phyloP scores from a whole-genome alignment of 2,888 invertebrate species.

The Netelia virgata region DNA sequence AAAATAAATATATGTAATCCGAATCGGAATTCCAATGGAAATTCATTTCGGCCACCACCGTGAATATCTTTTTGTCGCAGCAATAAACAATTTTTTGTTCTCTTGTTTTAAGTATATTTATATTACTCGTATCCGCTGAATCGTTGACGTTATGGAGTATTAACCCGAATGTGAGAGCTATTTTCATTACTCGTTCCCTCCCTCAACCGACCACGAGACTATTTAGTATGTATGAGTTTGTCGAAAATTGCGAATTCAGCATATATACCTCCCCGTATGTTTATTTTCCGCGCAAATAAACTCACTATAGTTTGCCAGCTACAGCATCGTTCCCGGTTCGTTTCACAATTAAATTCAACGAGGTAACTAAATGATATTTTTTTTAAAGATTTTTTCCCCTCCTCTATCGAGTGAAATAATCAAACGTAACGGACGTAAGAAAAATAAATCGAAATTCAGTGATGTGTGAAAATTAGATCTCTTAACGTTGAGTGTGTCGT shows the following conservation, averaged over 20 bases:
- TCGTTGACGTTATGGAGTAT: neutral
- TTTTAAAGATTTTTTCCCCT: no score
- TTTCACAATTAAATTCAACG: constrained; percentile 16
- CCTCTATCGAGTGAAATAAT: constrained; percentile 67
- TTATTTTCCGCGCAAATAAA: constrained; percentile 27
- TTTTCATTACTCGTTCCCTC: neutral
- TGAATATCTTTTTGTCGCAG: constrained; percentile 69
- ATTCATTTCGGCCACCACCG: constrained; percentile 75
- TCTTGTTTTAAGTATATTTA: no score
- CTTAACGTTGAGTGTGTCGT: constrained; percentile 75
- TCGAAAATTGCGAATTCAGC: constrained; percentile 15
- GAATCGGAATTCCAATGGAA: constrained; percentile 77
- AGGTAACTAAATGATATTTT: neutral
- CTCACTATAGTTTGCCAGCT: neutral
- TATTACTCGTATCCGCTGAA: neutral
- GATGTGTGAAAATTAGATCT: constrained; percentile 76
- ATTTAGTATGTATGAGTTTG: neutral
- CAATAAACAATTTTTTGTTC: neutral
- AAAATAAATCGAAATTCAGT: constrained; percentile 74
- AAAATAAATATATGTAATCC: constrained; percentile 69
- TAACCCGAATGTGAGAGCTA: neutral
- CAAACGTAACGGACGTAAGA: constrained; percentile 67
- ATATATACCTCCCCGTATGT: constrained; percentile 27
- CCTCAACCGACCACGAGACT: neutral
- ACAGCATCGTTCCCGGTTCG: constrained; percentile 1